phyloP scores from a whole-genome alignment of 2,113 vertebrate genomes.

The Platysteira castanea region DNA sequence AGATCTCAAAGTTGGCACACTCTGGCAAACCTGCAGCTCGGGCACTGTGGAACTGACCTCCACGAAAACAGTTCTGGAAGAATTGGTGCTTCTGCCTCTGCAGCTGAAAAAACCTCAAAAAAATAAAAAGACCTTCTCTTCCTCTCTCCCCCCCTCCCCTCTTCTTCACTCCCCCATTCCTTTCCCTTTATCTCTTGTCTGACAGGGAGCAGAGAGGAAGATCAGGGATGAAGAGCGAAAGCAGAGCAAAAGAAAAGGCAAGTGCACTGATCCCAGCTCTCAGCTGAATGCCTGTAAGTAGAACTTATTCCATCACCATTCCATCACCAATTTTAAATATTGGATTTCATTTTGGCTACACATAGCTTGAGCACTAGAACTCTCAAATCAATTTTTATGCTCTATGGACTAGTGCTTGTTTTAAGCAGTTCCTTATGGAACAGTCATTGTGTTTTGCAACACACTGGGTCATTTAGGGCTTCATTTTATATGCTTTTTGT shows the following conservation, averaged over 20 bases:
- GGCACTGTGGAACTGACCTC: background rate
- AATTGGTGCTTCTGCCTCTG: background rate
- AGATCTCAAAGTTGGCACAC: background rate
- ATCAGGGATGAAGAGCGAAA: slow-evolving; percentile 98
- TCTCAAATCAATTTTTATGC: background rate
- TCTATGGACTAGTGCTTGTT: background rate
- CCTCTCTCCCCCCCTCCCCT: background rate
- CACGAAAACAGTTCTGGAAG: background rate
- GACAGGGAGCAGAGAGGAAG: slow-evolving; percentile 92
- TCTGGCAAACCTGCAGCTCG: background rate
- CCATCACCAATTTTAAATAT: background rate
- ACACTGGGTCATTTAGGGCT: background rate
- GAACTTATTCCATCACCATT: background rate
- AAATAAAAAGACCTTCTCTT: background rate
- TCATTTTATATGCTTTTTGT: background rate
- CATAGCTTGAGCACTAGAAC: background rate
- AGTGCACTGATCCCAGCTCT: slow-evolving; percentile 79
- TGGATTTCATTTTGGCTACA: background rate
- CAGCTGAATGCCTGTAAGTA: slow-evolving; percentile 82
- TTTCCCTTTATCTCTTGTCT: background rate
- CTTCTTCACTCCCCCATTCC: background rate
- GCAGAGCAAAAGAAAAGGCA: slow-evolving; percentile 97
- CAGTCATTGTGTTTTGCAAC: background rate
- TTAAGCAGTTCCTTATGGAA: background rate
- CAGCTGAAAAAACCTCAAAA: background rate